A percentile compares a stretch with the other conserved stretches of the same genome.
These are phyloP conservation scores for Crenichthys baileyi DNA, from an alignment of 2,797 vertebrate genomes.

Conservation along the genomic window DNA sequence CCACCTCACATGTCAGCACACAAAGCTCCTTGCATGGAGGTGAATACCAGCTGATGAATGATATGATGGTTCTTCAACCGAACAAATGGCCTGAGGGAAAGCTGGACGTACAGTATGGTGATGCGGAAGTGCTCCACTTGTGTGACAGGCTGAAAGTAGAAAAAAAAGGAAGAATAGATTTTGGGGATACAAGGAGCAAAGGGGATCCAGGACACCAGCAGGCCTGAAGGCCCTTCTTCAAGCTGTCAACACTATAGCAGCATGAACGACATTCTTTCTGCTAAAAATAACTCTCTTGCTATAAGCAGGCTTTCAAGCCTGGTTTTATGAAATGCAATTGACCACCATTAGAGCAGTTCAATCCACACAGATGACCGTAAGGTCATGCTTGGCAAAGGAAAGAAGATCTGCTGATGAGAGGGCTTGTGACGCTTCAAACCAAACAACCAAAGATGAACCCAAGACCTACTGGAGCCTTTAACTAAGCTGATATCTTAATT, in stretches of 20 bases:
- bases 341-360: conserved; percentile 9
- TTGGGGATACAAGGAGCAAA: conserved; percentile 2
- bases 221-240: conserved; percentile 1
- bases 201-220: not conserved
- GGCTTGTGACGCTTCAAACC: too few relatives aligned
- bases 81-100: conserved; percentile 1
- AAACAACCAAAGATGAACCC: too few relatives aligned
- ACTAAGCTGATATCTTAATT: too few relatives aligned
- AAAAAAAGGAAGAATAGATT: conserved; percentile 5
- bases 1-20: conserved; percentile 4
- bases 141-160: not conserved
- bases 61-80: conserved; percentile 4
- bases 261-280: not conserved
- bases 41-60: not conserved
- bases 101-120: not conserved
- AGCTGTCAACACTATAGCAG: not conserved
- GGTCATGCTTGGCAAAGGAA: conserved; percentile 7
- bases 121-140: not conserved
- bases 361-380: not conserved
- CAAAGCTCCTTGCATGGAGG: not conserved
- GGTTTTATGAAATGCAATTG: conserved; percentile 4
- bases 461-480: too few relatives aligned
- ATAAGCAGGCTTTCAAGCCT: not conserved
- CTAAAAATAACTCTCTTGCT: not conserved
- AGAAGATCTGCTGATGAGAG: conserved; percentile 2